Conservation (phyloP, 2,888 invertebrate species). For the Leucophenga montana region DNA sequence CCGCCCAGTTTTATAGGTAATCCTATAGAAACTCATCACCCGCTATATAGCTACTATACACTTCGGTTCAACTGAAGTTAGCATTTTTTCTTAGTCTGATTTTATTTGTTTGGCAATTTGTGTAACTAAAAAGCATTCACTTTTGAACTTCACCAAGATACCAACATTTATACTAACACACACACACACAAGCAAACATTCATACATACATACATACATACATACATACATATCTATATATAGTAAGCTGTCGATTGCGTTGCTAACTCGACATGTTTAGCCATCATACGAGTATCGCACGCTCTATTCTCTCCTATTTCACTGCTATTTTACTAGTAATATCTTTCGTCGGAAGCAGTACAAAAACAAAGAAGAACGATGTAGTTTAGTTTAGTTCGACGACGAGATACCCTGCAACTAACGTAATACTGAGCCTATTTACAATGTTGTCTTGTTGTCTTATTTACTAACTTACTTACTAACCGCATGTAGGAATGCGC, state of each 20-base stretch:
- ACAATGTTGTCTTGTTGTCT: too few relatives aligned
- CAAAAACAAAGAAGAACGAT: neutral
- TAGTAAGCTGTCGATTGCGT: constrained; percentile 23
- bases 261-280: neutral
- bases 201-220: constrained; percentile 26
- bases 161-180: constrained; percentile 4
- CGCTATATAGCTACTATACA: too few relatives aligned
- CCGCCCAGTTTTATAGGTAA: too few relatives aligned
- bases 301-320: neutral
- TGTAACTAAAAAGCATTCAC: constrained; percentile 63
- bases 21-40: too few relatives aligned
- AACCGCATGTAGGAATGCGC: too few relatives aligned
- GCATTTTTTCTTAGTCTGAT: constrained; percentile 40
- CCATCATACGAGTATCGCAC: too few relatives aligned
- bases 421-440: too few relatives aligned
- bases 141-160: constrained; percentile 57
- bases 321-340: neutral
- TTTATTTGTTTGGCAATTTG: constrained; percentile 65
- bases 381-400: neutral
- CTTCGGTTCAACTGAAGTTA: too few relatives aligned
- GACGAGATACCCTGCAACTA: too few relatives aligned
- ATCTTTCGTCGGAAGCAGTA: neutral
- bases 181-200: too few relatives aligned
- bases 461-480: too few relatives aligned
- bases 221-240: constrained; percentile 48